Percentiles rank a stretch among this genome's conserved stretches.
Evolutionary conservation across 2,888 invertebrate genomes (phyloP).

Genomic region (Cheilosia scutellata): DNA sequence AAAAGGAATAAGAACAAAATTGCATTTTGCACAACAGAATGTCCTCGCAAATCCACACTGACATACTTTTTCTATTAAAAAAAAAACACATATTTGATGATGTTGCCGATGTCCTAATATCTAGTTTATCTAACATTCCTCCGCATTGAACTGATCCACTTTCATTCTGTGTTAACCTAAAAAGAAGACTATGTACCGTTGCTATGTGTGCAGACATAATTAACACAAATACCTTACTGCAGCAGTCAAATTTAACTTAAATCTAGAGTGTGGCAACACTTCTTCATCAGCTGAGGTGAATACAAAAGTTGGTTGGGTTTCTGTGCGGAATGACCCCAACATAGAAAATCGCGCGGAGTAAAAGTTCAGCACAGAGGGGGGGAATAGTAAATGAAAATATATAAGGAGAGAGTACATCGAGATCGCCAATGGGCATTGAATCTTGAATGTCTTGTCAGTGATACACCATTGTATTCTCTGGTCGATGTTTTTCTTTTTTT

Average conservation of each 20-base stretch:
- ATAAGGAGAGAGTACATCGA: conserved; percentile 31
- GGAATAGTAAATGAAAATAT: not conserved
- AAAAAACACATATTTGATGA: conserved; percentile 28
- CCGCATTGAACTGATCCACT: conserved; percentile 71
- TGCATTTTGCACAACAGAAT: conserved; percentile 21
- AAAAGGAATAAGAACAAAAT: not conserved
- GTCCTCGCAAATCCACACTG: conserved; percentile 18
- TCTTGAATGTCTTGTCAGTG: conserved; percentile 44
- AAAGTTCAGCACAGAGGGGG: conserved; percentile 38
- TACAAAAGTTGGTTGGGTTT: conserved; percentile 23
- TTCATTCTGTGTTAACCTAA: conserved; percentile 51
- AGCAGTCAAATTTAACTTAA: conserved; percentile 43
- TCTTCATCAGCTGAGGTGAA: conserved; percentile 52
- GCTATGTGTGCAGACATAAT: conserved; percentile 49
- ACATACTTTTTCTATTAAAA: conserved; percentile 45
- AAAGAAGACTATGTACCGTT: conserved; percentile 6
- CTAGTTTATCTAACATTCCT: conserved; percentile 49
- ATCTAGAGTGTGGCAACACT: conserved; percentile 36
- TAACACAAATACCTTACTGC: conserved; percentile 65
- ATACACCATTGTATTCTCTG: conserved; percentile 28
- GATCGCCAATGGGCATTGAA: conserved; percentile 52
- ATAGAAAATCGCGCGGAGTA: conserved; percentile 37
- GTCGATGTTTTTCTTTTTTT: conserved; percentile 2
- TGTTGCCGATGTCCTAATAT: conserved; percentile 56
- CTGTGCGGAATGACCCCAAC: conserved; percentile 58